Evolutionary conservation across 1,140 invertebrate species (phyloP).

Genomic region (Lepidotrigona ventralis): DNA sequence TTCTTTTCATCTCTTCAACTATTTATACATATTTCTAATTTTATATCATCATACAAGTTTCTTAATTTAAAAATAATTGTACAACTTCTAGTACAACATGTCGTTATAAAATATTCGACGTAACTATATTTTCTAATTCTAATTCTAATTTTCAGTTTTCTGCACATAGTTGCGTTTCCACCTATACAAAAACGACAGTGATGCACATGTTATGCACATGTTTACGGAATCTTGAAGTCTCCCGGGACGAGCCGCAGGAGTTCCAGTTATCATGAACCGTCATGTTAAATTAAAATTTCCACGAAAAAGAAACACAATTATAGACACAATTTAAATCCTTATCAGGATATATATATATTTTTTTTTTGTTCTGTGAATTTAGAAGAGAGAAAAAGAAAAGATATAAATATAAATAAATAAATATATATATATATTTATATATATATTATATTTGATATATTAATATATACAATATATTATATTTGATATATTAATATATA

Average conservation of each 20-base stretch:
- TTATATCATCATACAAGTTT: background rate
- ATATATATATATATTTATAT: too few relatives aligned
- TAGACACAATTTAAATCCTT: background rate
- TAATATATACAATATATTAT: too few relatives aligned
- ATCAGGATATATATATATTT: background rate
- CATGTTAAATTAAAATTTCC: background rate
- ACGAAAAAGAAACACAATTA: background rate
- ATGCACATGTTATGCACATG: constrained; percentile 35
- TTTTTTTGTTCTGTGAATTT: too few relatives aligned
- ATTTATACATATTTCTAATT: background rate
- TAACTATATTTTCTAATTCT: background rate
- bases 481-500: too few relatives aligned
- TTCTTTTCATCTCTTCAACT: background rate
- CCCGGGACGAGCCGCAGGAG: background rate
- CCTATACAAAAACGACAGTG: background rate
- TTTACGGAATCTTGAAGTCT: background rate
- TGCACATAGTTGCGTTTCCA: background rate
- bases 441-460: too few relatives aligned
- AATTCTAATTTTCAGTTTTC: background rate
- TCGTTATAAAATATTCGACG: background rate
- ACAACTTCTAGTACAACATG: too few relatives aligned
- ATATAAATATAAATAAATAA: too few relatives aligned
- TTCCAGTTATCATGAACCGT: background rate
- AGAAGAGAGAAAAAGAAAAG: too few relatives aligned
- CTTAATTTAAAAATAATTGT: background rate